These are phyloP conservation scores for Paraescarpia echinospica DNA, from an alignment of 1,140 invertebrate genomes.

Conservation along the genomic window DNA sequence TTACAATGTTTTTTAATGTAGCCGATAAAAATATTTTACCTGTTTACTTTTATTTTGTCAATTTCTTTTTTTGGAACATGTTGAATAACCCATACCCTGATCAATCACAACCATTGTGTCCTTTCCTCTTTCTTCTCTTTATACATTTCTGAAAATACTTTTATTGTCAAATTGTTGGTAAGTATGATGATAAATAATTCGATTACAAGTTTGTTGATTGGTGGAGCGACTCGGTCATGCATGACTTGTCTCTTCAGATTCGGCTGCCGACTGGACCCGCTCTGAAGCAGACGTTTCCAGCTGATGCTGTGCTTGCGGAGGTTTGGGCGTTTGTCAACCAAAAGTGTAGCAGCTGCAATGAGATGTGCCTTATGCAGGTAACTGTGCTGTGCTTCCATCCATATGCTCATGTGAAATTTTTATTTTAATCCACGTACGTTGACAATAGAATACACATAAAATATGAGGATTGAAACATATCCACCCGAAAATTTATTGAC, in stretches of 20 bases:
- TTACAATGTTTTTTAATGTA: too few relatives aligned
- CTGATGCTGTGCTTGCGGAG: slow-evolving; percentile 34
- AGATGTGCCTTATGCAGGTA: slow-evolving; percentile 28
- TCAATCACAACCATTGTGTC: too few relatives aligned
- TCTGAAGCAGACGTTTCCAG: slow-evolving; percentile 38
- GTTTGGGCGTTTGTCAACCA: slow-evolving; percentile 38
- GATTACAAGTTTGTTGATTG: background rate
- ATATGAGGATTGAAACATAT: too few relatives aligned
- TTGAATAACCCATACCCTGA: too few relatives aligned
- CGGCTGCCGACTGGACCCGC: slow-evolving; percentile 45
- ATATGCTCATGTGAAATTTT: background rate
- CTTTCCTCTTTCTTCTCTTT: too few relatives aligned
- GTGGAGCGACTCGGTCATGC: background rate
- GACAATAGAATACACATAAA: too few relatives aligned
- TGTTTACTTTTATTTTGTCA: too few relatives aligned
- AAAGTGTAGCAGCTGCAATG: background rate
- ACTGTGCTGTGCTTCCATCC: background rate
- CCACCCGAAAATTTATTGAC: too few relatives aligned
- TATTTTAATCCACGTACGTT: too few relatives aligned
- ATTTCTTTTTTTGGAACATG: too few relatives aligned
- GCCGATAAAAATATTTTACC: too few relatives aligned
- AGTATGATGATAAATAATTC: background rate
- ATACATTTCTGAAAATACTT: too few relatives aligned
- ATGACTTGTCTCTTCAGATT: slow-evolving; percentile 35
- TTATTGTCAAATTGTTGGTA: background rate